A percentile compares a stretch with the other conserved stretches of the same genome.
phyloP scores from a whole-genome alignment of 2,797 vertebrate species.

The Urocyon cinereoargenteus region DNA sequence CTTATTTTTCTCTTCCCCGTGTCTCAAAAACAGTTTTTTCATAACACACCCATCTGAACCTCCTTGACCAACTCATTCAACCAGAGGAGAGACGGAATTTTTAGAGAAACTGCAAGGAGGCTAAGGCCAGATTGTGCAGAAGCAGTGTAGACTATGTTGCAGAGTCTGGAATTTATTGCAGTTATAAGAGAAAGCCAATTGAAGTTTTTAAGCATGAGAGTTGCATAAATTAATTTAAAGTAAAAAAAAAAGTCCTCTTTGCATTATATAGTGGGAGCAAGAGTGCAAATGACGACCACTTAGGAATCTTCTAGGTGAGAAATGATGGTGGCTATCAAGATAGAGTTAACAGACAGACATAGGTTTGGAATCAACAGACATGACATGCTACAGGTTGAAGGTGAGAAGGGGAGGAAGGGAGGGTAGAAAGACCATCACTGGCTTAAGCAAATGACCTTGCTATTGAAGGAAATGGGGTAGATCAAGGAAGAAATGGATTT shows the following conservation, averaged over 20 bases:
- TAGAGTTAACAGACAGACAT: background rate
- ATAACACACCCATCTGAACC: background rate
- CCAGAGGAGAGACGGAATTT: background rate
- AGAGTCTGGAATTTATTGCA: background rate
- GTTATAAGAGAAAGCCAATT: background rate
- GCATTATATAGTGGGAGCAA: background rate
- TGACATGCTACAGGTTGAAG: too few relatives aligned
- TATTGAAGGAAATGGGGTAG: background rate
- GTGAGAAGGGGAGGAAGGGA: background rate
- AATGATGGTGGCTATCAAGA: background rate
- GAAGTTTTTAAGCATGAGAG: background rate
- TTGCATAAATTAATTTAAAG: background rate
- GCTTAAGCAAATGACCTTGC: background rate
- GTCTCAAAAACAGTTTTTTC: background rate
- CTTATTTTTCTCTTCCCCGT: background rate
- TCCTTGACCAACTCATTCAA: background rate
- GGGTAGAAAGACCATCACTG: background rate
- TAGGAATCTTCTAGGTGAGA: background rate
- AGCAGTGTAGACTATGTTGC: background rate
- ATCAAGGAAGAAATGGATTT: background rate
- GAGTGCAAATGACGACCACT: background rate
- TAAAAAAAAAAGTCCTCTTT: background rate
- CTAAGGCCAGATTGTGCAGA: background rate
- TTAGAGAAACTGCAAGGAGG: background rate
- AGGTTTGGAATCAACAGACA: background rate